These are phyloP conservation scores for Colossoma macropomum DNA, from an alignment of 2,113 vertebrate genomes.

Conservation along the genomic window DNA sequence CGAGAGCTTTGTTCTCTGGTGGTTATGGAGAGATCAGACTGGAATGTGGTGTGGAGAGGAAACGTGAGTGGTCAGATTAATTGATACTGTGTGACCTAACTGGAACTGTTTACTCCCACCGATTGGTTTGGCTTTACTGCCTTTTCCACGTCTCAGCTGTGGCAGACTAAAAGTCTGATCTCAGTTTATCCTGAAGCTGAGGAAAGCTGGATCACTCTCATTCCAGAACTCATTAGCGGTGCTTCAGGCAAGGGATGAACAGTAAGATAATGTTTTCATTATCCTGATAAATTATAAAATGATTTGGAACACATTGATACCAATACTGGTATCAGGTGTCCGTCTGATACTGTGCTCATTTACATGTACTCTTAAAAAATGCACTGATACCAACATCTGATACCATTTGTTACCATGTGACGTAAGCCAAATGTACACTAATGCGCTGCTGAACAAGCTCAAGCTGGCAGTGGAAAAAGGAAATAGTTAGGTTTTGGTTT, in stretches of 20 bases:
- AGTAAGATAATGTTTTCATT: slow-evolving; percentile 12
- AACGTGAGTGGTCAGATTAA: slow-evolving; percentile 55
- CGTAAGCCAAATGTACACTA: too few relatives aligned
- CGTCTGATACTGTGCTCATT: too few relatives aligned
- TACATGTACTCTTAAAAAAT: too few relatives aligned
- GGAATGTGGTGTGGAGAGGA: not conserved
- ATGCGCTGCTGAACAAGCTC: too few relatives aligned
- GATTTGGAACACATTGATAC: too few relatives aligned
- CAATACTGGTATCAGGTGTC: too few relatives aligned
- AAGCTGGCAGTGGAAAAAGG: too few relatives aligned
- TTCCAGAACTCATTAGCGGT: slow-evolving; percentile 53
- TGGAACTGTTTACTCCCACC: slow-evolving; percentile 3
- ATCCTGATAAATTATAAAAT: too few relatives aligned
- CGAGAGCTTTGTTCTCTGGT: not conserved
- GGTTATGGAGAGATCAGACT: slow-evolving; percentile 6
- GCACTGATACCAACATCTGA: too few relatives aligned
- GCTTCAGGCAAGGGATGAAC: slow-evolving; percentile 27
- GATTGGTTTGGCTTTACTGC: not conserved
- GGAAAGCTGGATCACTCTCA: slow-evolving; percentile 56
- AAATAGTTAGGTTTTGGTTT: too few relatives aligned
- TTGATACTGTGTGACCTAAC: slow-evolving; percentile 54
- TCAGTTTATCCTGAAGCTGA: slow-evolving; percentile 61
- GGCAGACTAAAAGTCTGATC: slow-evolving; percentile 64
- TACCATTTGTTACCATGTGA: too few relatives aligned
- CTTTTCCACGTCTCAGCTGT: slow-evolving; percentile 59